Base-by-base conservation (phyloP, 2,888 invertebrate genomes). In the Halocaridina rubra region DNA sequence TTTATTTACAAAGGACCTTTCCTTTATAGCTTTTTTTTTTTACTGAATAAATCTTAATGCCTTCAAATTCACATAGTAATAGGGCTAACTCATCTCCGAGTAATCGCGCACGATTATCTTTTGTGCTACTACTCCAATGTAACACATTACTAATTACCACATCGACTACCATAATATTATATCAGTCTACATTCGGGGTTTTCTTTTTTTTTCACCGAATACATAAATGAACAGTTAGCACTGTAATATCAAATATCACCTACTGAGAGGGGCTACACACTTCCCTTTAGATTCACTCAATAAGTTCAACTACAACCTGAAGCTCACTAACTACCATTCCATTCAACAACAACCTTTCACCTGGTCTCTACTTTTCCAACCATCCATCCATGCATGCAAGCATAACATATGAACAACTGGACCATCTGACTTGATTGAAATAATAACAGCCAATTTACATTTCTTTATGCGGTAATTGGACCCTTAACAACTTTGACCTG, bases 241-340 rank as follows among this genome's bases (percentile, higher is more conserved):
- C 13, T 74, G 33, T 74, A 46, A 39, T 13, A 74, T 19, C 24
- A 13, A 46, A 39, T 22, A 24, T 74, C 19, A 74, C 46, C 72
- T 46, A 10, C 72, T 19, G 39, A 46, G 39, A 27, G 24, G 64
- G 72, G 72, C 46, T 24, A 53, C 53, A 53, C 53, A 53, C 53
- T 53, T 53, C 53, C 53, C 53, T 53, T 53, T 53, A 19, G 53
- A 53, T 53, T 53, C 72, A 46, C 24, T 74, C 72, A 39, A 39
- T 27, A 53, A 53, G 72, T 46, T 46, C 72, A 64, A 74, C 72
- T 39, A 74, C 72, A 39, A 74, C 72, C 72, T 39, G 39, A 74
- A 74, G 72, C 72, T 74, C 72, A 33, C 72, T 74, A 74, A 46
- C 72, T 74, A 74, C 72, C 72, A 74, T 46, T 39, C 72, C 72